These are phyloP conservation scores for Paracanthobrama guichenoti DNA, from an alignment of 2,113 vertebrate species.

Conservation along the genomic window DNA sequence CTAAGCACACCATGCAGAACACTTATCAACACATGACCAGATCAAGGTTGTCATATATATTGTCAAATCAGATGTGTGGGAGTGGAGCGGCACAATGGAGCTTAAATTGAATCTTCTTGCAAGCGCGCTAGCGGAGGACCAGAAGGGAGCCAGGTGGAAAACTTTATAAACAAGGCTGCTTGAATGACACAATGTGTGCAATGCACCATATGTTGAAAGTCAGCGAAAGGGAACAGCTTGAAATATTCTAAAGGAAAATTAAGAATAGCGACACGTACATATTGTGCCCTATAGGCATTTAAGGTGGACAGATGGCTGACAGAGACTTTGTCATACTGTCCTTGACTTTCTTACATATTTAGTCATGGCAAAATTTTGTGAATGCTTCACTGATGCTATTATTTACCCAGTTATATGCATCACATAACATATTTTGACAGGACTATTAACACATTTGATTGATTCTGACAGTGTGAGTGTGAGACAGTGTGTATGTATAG, in stretches of 20 bases:
- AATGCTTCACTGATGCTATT: neutral
- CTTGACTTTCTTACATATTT: neutral
- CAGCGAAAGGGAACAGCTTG: neutral
- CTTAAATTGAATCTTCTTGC: slow-evolving; percentile 76
- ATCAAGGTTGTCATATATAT: slow-evolving; percentile 76
- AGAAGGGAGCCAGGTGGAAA: slow-evolving; percentile 71
- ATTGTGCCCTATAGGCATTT: slow-evolving; percentile 15
- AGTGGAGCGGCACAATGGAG: slow-evolving; percentile 70
- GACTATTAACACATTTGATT: neutral
- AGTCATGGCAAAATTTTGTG: neutral
- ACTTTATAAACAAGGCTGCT: slow-evolving; percentile 74
- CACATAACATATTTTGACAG: neutral
- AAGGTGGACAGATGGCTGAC: slow-evolving; percentile 24
- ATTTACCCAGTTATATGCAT: neutral
- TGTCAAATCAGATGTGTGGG: slow-evolving; percentile 75
- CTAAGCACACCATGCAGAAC: slow-evolving; percentile 64
- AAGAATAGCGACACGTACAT: neutral
- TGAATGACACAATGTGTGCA: slow-evolving; percentile 38
- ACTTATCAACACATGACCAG: slow-evolving; percentile 77
- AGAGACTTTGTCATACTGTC: neutral
- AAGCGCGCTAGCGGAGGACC: slow-evolving; percentile 65
- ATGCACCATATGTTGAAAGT: neutral
- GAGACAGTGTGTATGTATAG: neutral
- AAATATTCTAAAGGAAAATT: slow-evolving; percentile 1
- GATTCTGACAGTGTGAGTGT: neutral